Evolutionary conservation across 2,797 vertebrate species (phyloP).

Genomic region (Sphenodon punctatus): DNA sequence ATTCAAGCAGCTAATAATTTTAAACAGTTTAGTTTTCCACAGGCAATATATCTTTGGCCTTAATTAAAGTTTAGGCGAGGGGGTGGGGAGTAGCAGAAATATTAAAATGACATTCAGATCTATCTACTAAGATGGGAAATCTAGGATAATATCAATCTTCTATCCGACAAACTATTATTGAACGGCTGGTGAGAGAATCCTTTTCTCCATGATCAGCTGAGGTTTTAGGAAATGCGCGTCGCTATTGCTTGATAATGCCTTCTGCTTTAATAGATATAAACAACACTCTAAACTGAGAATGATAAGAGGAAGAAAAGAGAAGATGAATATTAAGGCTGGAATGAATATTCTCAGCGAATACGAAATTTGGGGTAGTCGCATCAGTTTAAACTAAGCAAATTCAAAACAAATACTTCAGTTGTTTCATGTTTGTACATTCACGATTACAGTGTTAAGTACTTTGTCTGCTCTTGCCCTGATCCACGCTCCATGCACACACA

Average conservation of each 20-base stretch:
- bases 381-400: too few relatives aligned
- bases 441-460: too few relatives aligned
- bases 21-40: conserved; percentile 79
- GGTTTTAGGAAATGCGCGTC: conserved; percentile 47
- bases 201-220: conserved; percentile 25
- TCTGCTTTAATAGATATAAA: too few relatives aligned
- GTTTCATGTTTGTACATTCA: too few relatives aligned
- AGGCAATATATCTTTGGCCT: conserved; percentile 76
- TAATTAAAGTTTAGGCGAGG: conserved; percentile 82
- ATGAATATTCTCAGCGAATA: too few relatives aligned
- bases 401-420: too few relatives aligned
- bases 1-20: conserved; percentile 81
- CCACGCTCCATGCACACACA: too few relatives aligned
- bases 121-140: conserved; percentile 66
- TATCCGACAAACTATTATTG: conserved; percentile 74
- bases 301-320: accelerated
- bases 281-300: too few relatives aligned
- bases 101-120: conserved; percentile 75
- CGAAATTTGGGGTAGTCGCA: too few relatives aligned
- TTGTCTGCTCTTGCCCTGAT: too few relatives aligned
- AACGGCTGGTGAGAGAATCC: conserved; percentile 54
- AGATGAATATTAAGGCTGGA: neutral
- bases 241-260: conserved; percentile 52
- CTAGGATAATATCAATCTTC: conserved; percentile 78
- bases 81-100: conserved; percentile 62